Percentiles rank a stretch among this genome's conserved stretches.
Conservation (phyloP, 2,888 invertebrate species). For the Pyrrhia umbra region DNA sequence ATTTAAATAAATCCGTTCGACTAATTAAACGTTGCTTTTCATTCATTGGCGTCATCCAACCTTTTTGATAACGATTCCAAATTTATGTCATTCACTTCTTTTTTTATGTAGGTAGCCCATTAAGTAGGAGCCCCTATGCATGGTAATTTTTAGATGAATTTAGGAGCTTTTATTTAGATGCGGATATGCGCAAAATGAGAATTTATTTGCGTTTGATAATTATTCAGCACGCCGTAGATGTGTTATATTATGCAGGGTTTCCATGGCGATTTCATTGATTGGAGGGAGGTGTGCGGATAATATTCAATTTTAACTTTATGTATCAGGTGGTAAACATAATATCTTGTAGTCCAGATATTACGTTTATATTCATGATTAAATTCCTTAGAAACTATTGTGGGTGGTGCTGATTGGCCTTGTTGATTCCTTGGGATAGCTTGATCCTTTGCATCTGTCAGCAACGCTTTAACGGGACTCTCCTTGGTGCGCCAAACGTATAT, state of each 20-base stretch:
- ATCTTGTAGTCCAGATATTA: no score
- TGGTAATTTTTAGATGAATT: conserved; percentile 76
- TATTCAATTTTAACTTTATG: no score
- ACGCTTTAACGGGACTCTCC: no score
- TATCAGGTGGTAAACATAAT: no score
- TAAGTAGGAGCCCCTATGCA: conserved; percentile 84
- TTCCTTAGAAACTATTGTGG: no score
- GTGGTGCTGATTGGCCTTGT: no score
- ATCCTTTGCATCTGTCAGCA: no score
- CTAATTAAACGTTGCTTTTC: conserved; percentile 83
- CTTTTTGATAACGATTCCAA: conserved; percentile 68
- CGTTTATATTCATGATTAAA: no score
- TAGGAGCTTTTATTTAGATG: conserved; percentile 48
- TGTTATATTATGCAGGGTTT: conserved; percentile 27
- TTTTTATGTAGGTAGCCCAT: conserved; percentile 69
- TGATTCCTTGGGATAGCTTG: no score
- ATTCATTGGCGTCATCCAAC: conserved; percentile 83
- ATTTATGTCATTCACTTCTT: conserved; percentile 89
- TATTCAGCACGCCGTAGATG: conserved; percentile 51
- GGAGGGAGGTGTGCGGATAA: neutral
- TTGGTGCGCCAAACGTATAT: no score
- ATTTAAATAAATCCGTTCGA: conserved; percentile 83
- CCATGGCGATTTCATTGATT: conserved; percentile 23
- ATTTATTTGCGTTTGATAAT: conserved; percentile 46
- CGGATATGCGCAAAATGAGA: conserved; percentile 31